Conservation (phyloP, 2,888 invertebrate species). For the Agonopterix heracliana region DNA sequence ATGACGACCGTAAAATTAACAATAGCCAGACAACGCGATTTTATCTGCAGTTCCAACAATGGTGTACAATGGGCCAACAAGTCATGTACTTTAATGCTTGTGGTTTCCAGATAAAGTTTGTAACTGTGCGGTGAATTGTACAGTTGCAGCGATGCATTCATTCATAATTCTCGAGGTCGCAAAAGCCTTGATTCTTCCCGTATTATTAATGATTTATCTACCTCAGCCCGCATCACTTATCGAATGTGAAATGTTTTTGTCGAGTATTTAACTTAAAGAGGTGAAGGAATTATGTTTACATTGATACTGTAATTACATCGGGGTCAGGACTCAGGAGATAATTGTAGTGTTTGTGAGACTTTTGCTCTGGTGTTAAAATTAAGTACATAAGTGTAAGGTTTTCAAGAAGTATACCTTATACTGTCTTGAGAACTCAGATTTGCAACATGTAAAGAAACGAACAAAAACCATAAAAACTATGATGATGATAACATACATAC, state of each 20-base stretch:
- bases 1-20: constrained; percentile 4
- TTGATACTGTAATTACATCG: neutral
- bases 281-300: neutral
- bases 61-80: neutral
- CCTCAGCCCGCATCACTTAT: constrained; percentile 21
- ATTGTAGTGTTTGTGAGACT: too few species aligned
- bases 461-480: too few species aligned
- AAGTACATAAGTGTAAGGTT: too few species aligned
- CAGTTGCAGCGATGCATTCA: constrained; percentile 13
- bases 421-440: too few species aligned
- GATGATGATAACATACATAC: too few species aligned
- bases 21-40: constrained; percentile 1
- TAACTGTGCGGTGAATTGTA: neutral
- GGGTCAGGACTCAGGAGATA: too few species aligned
- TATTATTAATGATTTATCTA: constrained; percentile 12
- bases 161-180: constrained; percentile 11
- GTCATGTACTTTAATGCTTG: neutral
- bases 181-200: constrained; percentile 21
- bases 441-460: too few species aligned
- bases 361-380: too few species aligned
- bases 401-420: too few species aligned
- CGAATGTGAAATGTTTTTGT: neutral
- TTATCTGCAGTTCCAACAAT: constrained; percentile 4
- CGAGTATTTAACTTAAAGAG: neutral
- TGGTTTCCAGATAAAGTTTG: neutral